Percentiles rank a stretch among this genome's conserved stretches.
Evolutionary conservation across 2,888 invertebrate genomes (phyloP).

Genomic region (Tricholauxania praeusta): DNA sequence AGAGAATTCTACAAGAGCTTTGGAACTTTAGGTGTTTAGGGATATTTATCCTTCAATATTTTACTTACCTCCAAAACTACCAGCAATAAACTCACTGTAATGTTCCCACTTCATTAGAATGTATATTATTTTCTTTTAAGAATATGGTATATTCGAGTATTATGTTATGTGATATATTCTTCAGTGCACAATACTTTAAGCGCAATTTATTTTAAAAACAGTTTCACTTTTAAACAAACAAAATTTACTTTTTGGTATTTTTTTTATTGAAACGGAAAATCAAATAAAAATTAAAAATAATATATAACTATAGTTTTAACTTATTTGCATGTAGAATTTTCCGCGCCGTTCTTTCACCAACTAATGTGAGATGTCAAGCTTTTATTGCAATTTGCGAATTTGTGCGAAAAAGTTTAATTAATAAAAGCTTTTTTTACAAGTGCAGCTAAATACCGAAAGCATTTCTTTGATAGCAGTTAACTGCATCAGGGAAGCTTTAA

Average conservation of each 20-base stretch:
- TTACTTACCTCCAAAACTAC: slow-evolving; percentile 71
- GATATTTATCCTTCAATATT: background rate
- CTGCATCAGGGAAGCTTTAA: too few relatives aligned
- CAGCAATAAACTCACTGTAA: slow-evolving; percentile 71
- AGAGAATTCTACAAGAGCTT: background rate
- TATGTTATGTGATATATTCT: too few relatives aligned
- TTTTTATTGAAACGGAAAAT: background rate
- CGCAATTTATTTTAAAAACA: too few relatives aligned
- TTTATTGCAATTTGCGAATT: slow-evolving; percentile 6
- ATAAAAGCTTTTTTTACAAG: slow-evolving; percentile 1
- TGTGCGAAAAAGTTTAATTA: background rate
- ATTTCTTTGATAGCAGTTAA: too few relatives aligned
- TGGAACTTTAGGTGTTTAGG: background rate
- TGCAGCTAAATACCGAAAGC: too few relatives aligned
- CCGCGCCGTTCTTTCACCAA: slow-evolving; percentile 20
- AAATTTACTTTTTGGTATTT: background rate
- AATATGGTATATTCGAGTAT: too few relatives aligned
- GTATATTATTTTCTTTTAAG: background rate
- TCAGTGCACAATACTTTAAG: too few relatives aligned
- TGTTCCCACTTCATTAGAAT: slow-evolving; percentile 62
- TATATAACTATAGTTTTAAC: background rate
- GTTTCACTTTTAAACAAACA: too few relatives aligned
- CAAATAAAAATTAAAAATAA: slow-evolving; percentile 7
- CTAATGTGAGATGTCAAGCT: slow-evolving; percentile 21
- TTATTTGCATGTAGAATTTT: slow-evolving; percentile 13